Base-by-base conservation (phyloP, 2,888 invertebrate species). In the Coecobrya sp. region DNA sequence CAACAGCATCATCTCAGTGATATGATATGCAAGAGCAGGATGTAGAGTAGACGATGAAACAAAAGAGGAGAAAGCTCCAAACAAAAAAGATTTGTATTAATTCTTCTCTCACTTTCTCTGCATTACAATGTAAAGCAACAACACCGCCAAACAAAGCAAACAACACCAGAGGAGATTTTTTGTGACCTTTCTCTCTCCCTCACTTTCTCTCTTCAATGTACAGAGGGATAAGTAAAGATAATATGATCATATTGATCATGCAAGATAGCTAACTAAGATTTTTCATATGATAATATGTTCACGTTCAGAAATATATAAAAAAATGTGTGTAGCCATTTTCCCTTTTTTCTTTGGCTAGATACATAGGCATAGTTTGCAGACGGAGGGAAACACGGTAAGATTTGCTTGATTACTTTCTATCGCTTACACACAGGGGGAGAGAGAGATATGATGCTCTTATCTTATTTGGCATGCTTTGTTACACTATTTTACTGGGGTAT, bases 351-450 rank as follows among this genome's bases (percentile, higher is more conserved):
- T n/a, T n/a, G n/a, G n/a, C n/a, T n/a, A n/a, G n/a, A n/a, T n/a
- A n/a, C n/a, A 7, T 79, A 79, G 79, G 79, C 10, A 79, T 79
- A 79, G 79, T 52, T 79, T 79, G 79, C 52, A 49, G 79, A 79
- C 27, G 52, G 25, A 25, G 25, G 49, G 13, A 52, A 79, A 79
- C 52, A 79, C 25, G 52, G 79, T n/a, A 52, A 45, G 79, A 79
- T 79, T 79, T 79, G 79, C 79, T 79, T 79, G 79, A 79, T 79
- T 79, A 79, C 79, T 49, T 79, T 79, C 36, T 79, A 79, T 79
- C 79, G 79, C 45, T 7, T 45, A 19, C n/a, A 19, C 36, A 42
- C 5, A 25, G 27, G 27, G 49, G 10, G 49, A 49, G 55, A 55
- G 16, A 55, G 55, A 55, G 16, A n/a, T 16, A 55, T 62, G 62